Conservation (phyloP, 2,888 invertebrate species). For the Zhuqinia jingwanae region DNA sequence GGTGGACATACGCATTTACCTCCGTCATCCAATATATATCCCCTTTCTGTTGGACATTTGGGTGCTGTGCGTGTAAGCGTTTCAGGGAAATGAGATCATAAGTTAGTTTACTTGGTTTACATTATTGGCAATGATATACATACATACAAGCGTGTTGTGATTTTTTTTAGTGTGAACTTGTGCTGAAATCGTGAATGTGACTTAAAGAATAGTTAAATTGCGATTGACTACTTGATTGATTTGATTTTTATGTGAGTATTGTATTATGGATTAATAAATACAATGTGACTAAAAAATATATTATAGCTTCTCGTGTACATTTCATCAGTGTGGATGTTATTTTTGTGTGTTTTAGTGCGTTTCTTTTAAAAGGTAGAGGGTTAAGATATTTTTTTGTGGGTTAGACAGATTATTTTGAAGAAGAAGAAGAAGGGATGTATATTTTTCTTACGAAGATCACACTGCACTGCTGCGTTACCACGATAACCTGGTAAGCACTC, state of each 20-base stretch:
- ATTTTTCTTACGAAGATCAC: conserved; percentile 87
- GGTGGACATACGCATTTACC: conserved; percentile 89
- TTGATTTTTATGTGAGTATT: background rate
- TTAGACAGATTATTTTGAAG: conserved; percentile 52
- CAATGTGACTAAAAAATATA: too few relatives aligned
- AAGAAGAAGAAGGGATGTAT: conserved; percentile 19
- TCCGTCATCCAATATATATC: conserved; percentile 85
- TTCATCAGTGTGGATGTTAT: background rate
- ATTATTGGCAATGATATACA: too few relatives aligned
- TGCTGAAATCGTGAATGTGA: background rate
- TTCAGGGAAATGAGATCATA: too few relatives aligned
- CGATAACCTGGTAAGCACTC: conserved; percentile 94
- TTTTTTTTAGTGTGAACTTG: background rate
- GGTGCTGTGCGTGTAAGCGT: conserved; percentile 81
- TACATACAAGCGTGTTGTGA: background rate
- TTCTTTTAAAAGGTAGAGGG: conserved; percentile 15
- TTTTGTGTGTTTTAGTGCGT: background rate
- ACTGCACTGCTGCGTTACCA: conserved; percentile 92
- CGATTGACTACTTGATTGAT: background rate
- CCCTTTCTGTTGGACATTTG: conserved; percentile 86
- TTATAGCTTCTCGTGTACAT: too few relatives aligned
- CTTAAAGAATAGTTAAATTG: background rate
- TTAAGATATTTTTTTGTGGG: conserved; percentile 23
- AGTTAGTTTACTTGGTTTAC: too few relatives aligned
- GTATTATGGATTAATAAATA: background rate